Evolutionary conservation across 1,140 invertebrate genomes (phyloP).

Genomic region (Paramacrobiotus metropolitanus): DNA sequence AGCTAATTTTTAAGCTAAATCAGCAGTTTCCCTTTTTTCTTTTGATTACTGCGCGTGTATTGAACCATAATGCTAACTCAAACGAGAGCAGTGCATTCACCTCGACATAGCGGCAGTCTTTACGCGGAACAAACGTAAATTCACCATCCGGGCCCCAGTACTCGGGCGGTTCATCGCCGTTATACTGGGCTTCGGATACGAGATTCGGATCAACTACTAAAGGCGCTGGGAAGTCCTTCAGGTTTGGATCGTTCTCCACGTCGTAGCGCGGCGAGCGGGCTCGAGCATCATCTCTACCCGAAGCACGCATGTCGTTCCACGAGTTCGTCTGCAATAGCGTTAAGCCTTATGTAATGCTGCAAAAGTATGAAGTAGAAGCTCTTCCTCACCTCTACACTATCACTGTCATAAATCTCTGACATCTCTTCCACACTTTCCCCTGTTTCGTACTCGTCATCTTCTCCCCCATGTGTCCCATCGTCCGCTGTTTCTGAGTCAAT

Average conservation of each 20-base stretch:
- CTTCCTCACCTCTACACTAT: neutral
- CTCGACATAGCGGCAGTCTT: neutral
- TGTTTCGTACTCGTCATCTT: neutral
- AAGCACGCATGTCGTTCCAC: neutral
- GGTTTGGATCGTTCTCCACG: neutral
- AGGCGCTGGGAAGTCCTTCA: neutral
- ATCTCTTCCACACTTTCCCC: neutral
- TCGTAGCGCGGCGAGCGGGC: neutral
- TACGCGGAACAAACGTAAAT: neutral
- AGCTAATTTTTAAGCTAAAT: neutral
- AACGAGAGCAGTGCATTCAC: neutral
- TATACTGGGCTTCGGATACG: neutral
- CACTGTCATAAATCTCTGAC: neutral
- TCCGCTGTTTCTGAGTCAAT: neutral
- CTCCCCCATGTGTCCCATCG: neutral
- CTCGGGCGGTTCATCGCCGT: neutral
- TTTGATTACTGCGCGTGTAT: neutral
- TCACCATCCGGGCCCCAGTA: neutral
- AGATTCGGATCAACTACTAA: neutral
- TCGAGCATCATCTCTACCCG: neutral
- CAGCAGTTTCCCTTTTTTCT: neutral
- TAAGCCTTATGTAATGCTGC: neutral
- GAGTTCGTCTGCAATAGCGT: neutral
- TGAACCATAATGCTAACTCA: too few relatives aligned
- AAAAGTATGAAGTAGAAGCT: neutral